phyloP scores from a whole-genome alignment of 2,113 vertebrate species.

The Probosciger aterrimus region DNA sequence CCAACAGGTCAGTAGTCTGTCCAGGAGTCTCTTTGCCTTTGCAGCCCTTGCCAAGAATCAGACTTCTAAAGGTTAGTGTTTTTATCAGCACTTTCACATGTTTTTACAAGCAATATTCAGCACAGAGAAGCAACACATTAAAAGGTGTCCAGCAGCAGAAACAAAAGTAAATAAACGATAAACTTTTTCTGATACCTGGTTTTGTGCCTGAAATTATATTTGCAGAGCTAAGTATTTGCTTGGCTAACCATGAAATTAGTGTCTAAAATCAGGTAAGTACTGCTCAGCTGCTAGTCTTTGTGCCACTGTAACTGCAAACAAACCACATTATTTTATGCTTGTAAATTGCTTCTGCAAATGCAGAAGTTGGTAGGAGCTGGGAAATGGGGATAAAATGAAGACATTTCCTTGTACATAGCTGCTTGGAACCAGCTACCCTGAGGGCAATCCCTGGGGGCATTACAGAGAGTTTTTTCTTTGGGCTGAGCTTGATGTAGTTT shows the following conservation, averaged over 20 bases:
- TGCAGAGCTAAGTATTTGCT: neutral
- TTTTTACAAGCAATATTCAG: neutral
- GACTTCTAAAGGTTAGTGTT: conserved; percentile 43
- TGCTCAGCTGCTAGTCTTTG: neutral
- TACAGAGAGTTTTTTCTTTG: neutral
- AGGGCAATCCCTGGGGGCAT: fast-evolving
- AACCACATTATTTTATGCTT: neutral
- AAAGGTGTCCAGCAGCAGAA: neutral
- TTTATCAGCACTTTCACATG: neutral
- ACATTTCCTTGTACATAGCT: neutral
- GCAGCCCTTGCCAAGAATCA: conserved; percentile 43
- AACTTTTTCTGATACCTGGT: neutral
- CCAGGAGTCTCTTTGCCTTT: conserved; percentile 26
- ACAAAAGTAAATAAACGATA: neutral
- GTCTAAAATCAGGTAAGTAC: neutral
- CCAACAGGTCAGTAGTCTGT: conserved; percentile 23
- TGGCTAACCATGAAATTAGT: neutral
- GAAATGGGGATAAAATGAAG: neutral
- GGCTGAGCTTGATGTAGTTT: fast-evolving
- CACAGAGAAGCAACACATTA: neutral
- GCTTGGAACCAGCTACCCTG: neutral
- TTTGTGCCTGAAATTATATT: neutral
- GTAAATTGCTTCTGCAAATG: neutral
- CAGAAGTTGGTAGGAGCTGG: neutral
- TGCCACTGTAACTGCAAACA: neutral